These are phyloP conservation scores for Nannobrachium achirus DNA, from an alignment of 2,113 vertebrate genomes.

Conservation along the genomic window DNA sequence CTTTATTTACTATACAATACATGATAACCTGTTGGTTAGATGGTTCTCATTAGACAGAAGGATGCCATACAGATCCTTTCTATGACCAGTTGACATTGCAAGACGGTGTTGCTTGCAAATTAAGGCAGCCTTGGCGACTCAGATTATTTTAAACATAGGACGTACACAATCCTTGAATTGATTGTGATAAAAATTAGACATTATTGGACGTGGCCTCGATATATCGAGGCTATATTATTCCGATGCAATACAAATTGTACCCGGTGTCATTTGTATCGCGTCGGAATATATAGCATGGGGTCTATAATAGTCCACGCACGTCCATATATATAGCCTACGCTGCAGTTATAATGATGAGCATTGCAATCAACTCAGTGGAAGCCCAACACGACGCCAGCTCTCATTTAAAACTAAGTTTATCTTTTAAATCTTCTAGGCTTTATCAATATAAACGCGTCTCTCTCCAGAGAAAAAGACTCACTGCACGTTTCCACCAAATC, in stretches of 20 bases:
- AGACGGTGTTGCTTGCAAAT: slow-evolving; percentile 32
- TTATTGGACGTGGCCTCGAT: too few species aligned
- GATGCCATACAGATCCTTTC: background rate
- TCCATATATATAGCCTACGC: slow-evolving; percentile 41
- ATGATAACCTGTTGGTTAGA: too few species aligned
- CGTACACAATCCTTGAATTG: too few species aligned
- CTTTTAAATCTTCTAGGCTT: too few species aligned
- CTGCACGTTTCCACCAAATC: slow-evolving; percentile 50
- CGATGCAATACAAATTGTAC: too few species aligned
- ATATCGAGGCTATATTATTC: too few species aligned
- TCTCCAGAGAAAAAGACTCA: slow-evolving; percentile 43
- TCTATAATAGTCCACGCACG: slow-evolving; percentile 52
- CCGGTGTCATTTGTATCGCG: too few species aligned
- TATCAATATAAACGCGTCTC: too few species aligned
- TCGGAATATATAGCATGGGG: background rate
- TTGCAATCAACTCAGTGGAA: slow-evolving; percentile 52
- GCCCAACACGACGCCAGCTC: slow-evolving; percentile 43
- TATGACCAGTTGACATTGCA: slow-evolving; percentile 27
- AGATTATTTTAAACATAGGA: too few species aligned
- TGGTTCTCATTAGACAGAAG: background rate
- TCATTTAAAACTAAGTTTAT: too few species aligned
- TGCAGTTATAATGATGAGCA: slow-evolving; percentile 53
- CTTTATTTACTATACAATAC: background rate
- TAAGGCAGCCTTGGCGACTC: background rate
- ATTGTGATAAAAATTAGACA: too few species aligned